These are phyloP conservation scores for Meiosimyza decipiens DNA, from an alignment of 2,888 invertebrate species.

Conservation along the genomic window DNA sequence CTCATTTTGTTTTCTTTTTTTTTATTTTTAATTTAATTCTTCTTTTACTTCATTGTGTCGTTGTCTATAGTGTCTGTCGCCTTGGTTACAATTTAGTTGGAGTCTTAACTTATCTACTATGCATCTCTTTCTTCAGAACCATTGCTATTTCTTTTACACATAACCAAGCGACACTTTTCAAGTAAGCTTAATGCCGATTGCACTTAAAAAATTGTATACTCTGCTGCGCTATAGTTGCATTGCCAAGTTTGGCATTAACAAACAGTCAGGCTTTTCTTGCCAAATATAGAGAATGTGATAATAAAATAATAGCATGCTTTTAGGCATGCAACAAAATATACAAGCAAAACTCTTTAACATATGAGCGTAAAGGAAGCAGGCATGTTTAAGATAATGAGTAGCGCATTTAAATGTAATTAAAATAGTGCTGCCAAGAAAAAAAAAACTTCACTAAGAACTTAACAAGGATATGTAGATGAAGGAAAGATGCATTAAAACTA, in stretches of 20 bases:
- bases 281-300: conserved; percentile 17
- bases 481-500: conserved; percentile 32
- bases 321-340: conserved; percentile 6
- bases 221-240: conserved; percentile 7
- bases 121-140: not conserved
- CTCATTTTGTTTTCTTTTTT: not conserved
- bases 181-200: too few relatives aligned
- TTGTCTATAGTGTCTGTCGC: not conserved
- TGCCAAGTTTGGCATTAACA: conserved; percentile 36
- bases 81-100: not conserved
- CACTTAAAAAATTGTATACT: not conserved
- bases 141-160: not conserved
- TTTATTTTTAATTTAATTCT: not conserved
- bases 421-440: conserved; percentile 52
- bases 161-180: too few relatives aligned
- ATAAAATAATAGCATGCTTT: conserved; percentile 8
- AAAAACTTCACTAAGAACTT: conserved; percentile 11
- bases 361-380: conserved; percentile 28
- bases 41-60: not conserved
- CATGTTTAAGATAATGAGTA: conserved; percentile 61
- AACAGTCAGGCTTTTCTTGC: conserved; percentile 15
- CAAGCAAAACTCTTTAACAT: too few relatives aligned
- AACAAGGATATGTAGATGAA: conserved; percentile 9
- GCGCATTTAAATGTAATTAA: conserved; percentile 58
- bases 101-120: not conserved